Evolutionary conservation across 2,113 vertebrate species (phyloP), one percentile per base, ranked within the genome.

Genomic region (Ancistrus triradiatus): DNA sequence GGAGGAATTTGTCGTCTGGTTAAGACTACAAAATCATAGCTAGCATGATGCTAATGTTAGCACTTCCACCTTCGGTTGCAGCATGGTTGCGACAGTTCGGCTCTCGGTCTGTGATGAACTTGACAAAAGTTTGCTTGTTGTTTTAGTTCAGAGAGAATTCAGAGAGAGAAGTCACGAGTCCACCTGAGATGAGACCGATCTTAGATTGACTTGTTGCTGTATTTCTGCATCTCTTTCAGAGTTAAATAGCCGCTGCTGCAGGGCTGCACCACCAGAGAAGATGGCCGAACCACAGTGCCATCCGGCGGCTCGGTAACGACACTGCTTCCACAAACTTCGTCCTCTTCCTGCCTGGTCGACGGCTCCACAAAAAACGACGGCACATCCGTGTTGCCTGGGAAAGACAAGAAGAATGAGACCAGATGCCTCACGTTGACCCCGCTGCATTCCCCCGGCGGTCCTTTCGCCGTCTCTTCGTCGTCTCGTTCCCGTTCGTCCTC

Each of bases 151-250:
- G n/a, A n/a, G n/a, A n/a, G n/a, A n/a, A n/a, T n/a, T n/a, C n/a
- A n/a, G n/a, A n/a, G n/a, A n/a, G n/a, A n/a, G n/a, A n/a, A n/a
- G n/a, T n/a, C n/a, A n/a, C n/a, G n/a, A n/a, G n/a, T n/a, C n/a
- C n/a, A n/a, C n/a, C n/a, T n/a, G n/a, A n/a, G n/a, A n/a, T n/a
- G n/a, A n/a, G n/a, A n/a, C n/a, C n/a, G n/a, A n/a, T n/a, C n/a
- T 52, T 77, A 88, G 61, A 88, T 86, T n/a, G 88, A 88, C 40
- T 83, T 86, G 49, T 88, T 88, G 57, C 87, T 86, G 70, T 80
- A 86, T 25, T 68, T 74, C 63, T 86, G 83, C 5, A 89, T 80
- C 60, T 90, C 87, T 57, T 84, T 86, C 31, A 90, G 69, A 27
- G 83, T 85, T 65, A 88, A 70, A 50, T 90, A 90, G 0, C 82